Percentiles rank a stretch among this genome's conserved stretches.
Evolutionary conservation across 2,113 vertebrate genomes (phyloP).

Genomic region (Bujurquina vittata): DNA sequence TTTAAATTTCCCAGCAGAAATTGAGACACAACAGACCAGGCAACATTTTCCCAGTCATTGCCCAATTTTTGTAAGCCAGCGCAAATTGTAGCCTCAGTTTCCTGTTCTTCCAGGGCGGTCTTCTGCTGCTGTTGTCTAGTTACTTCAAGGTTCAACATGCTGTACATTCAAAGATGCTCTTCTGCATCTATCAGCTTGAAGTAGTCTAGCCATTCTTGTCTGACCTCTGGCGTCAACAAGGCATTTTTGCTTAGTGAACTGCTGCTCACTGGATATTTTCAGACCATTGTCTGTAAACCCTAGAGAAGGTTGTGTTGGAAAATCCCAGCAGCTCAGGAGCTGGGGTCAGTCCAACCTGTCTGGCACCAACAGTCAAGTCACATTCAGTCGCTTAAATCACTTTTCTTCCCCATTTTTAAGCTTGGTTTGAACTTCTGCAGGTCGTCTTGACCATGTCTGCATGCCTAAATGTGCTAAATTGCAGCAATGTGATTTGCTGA

Average conservation of each 20-base stretch:
- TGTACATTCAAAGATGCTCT: not conserved
- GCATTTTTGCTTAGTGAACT: not conserved
- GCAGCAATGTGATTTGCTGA: not conserved
- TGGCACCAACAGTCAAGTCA: not conserved
- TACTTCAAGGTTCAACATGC: not conserved
- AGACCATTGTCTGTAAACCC: not conserved
- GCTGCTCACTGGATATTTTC: not conserved
- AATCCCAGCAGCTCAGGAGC: not conserved
- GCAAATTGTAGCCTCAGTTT: not conserved
- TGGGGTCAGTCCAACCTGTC: not conserved
- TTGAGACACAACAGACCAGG: not conserved
- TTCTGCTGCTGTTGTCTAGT: not conserved
- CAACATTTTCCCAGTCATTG: not conserved
- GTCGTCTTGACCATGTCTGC: not conserved
- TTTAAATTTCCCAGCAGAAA: not conserved
- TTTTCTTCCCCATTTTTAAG: not conserved
- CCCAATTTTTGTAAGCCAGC: not conserved
- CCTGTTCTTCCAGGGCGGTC: not conserved
- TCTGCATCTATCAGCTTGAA: not conserved
- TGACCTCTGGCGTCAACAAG: not conserved
- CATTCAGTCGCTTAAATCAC: not conserved
- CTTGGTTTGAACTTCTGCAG: not conserved
- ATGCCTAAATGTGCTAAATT: not conserved
- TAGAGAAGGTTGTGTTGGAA: not conserved
- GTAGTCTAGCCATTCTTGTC: not conserved